phyloP scores from a whole-genome alignment of 2,797 vertebrate genomes.

The Pantherophis alleghaniensis region DNA sequence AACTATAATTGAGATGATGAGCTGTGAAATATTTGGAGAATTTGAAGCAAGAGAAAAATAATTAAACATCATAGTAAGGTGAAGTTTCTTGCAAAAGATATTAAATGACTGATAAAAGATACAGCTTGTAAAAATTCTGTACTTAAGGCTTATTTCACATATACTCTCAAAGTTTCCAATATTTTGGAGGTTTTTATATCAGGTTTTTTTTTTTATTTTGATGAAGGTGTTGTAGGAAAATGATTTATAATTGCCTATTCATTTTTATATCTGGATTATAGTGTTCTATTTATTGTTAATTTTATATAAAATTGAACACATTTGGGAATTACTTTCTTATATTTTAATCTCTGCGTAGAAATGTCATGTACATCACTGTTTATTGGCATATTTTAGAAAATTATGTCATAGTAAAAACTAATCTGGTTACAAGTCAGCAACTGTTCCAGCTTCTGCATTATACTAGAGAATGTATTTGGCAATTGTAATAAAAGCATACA shows the following conservation, averaged over 20 bases:
- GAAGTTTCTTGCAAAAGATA: slow-evolving; percentile 3
- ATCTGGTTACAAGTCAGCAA: neutral
- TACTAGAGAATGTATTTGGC: neutral
- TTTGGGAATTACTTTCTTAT: neutral
- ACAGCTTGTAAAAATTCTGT: neutral
- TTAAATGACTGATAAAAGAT: neutral
- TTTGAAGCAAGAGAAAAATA: neutral
- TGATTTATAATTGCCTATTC: neutral
- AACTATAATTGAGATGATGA: neutral
- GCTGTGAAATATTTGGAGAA: neutral
- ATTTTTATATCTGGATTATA: neutral
- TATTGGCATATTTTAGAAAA: neutral
- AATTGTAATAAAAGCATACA: neutral
- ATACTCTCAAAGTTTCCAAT: neutral
- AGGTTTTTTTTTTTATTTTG: neutral
- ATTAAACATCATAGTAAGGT: neutral
- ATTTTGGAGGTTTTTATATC: neutral
- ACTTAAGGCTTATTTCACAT: neutral
- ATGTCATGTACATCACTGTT: neutral
- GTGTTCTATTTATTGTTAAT: neutral
- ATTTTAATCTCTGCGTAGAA: neutral
- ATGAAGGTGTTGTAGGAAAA: neutral
- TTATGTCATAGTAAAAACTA: neutral
- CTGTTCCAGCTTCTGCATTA: neutral
- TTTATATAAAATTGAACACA: neutral